phyloP scores from a whole-genome alignment of 2,888 invertebrate species.

The Syrista parreyssii region DNA sequence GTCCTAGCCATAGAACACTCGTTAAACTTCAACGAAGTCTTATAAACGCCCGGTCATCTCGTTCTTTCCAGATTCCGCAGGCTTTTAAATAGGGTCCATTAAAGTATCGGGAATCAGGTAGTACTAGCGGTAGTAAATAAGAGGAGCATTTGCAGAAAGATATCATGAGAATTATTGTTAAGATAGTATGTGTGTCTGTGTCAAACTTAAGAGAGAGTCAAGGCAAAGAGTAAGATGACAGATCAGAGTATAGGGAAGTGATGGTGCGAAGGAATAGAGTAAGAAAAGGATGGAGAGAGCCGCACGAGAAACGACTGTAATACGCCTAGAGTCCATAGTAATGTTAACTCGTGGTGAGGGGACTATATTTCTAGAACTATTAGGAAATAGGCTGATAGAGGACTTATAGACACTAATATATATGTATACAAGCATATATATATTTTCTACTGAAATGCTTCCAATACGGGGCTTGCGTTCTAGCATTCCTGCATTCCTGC shows the following conservation, averaged over 20 bases:
- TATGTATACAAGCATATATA: slow-evolving; percentile 34
- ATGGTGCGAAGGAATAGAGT: not conserved
- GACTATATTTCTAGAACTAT: slow-evolving; percentile 54
- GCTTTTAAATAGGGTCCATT: slow-evolving; percentile 50
- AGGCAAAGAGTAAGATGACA: slow-evolving; percentile 31
- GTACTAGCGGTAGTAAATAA: slow-evolving; percentile 47
- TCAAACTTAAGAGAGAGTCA: slow-evolving; percentile 14
- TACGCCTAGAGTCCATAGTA: slow-evolving; percentile 51
- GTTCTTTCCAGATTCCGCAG: slow-evolving; percentile 51
- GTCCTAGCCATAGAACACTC: not conserved
- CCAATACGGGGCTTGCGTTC: slow-evolving; percentile 48
- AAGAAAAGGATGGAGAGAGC: not conserved
- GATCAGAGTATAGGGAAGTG: not conserved
- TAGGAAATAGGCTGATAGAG: slow-evolving; percentile 41
- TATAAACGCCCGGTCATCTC: not conserved
- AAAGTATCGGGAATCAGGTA: slow-evolving; percentile 58
- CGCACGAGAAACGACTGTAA: slow-evolving; percentile 45
- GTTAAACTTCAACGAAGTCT: not conserved
- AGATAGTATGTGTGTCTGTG: slow-evolving; percentile 11
- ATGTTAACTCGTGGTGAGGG: slow-evolving; percentile 62
- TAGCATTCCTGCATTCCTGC: slow-evolving; percentile 52
- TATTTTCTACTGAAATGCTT: slow-evolving; percentile 57
- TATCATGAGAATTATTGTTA: slow-evolving; percentile 19
- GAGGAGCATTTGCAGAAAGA: slow-evolving; percentile 21
- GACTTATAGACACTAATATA: slow-evolving; percentile 37